Percentiles rank a stretch among this genome's conserved stretches.
phyloP scores from a whole-genome alignment of 2,888 invertebrate genomes.

The Agrotis exclamationis region DNA sequence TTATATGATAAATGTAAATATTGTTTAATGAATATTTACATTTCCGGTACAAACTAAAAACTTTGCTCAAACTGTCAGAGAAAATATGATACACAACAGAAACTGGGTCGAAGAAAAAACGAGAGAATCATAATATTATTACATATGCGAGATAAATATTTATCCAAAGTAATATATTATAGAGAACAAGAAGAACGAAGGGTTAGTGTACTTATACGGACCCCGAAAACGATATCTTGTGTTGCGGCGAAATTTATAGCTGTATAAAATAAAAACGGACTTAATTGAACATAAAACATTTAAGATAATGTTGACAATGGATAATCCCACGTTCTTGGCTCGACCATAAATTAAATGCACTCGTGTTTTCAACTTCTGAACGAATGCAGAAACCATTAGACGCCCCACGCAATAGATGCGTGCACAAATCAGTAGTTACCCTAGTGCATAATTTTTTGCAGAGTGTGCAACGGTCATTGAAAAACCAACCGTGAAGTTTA shows the following conservation, averaged over 20 bases:
- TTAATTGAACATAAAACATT: slow-evolving; percentile 86
- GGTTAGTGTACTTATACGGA: slow-evolving; percentile 67
- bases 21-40: background rate
- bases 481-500: slow-evolving; percentile 45
- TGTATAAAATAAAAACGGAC: slow-evolving; percentile 75
- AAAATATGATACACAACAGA: slow-evolving; percentile 2
- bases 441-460: slow-evolving; percentile 50
- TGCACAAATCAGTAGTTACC: slow-evolving; percentile 73
- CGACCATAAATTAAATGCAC: slow-evolving; percentile 84
- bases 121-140: slow-evolving; percentile 53
- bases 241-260: slow-evolving; percentile 78
- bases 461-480: background rate
- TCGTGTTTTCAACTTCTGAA: slow-evolving; percentile 79
- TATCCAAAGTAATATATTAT: slow-evolving; percentile 66
- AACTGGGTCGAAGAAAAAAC: slow-evolving; percentile 32
- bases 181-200: slow-evolving; percentile 68
- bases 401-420: slow-evolving; percentile 81
- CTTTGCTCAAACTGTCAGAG: background rate
- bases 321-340: slow-evolving; percentile 83
- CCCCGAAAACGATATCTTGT: slow-evolving; percentile 72
- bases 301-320: slow-evolving; percentile 88
- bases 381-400: slow-evolving; percentile 87
- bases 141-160: slow-evolving; percentile 61
- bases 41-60: background rate
- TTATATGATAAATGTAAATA: background rate